Conservation (phyloP, 2,888 invertebrate genomes). For the Cybosia mesomella region DNA sequence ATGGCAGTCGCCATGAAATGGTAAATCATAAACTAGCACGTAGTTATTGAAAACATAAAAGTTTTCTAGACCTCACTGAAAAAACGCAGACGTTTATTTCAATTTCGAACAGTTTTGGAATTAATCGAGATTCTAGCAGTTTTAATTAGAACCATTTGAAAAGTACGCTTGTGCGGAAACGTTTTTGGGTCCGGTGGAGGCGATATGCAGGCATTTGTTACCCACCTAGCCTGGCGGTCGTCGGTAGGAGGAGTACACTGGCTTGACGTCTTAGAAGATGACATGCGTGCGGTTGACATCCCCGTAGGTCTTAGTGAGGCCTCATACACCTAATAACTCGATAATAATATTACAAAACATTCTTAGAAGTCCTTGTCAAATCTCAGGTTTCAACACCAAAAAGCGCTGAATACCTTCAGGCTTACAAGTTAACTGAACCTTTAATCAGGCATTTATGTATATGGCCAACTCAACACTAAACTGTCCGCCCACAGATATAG, state of each 20-base stretch:
- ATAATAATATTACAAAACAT: no score
- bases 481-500: conserved; percentile 19
- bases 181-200: no score
- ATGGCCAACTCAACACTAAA: conserved; percentile 8
- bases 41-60: neutral
- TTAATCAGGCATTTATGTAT: neutral
- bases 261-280: no score
- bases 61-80: neutral
- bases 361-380: no score
- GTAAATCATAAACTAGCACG: conserved; percentile 10
- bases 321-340: no score
- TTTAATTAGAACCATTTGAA: neutral
- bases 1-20: conserved; percentile 24
- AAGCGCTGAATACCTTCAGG: conserved; percentile 3
- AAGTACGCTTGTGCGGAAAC: no score
- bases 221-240: no score
- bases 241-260: no score
- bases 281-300: no score
- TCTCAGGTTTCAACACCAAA: neutral
- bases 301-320: no score
- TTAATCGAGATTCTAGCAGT: neutral
- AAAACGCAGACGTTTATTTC: neutral
- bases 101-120: neutral
- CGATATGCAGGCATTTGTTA: no score
- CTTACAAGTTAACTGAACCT: neutral